These are phyloP conservation scores for Rhorus exstirpatorius DNA, from an alignment of 2,888 invertebrate genomes.

Conservation along the genomic window DNA sequence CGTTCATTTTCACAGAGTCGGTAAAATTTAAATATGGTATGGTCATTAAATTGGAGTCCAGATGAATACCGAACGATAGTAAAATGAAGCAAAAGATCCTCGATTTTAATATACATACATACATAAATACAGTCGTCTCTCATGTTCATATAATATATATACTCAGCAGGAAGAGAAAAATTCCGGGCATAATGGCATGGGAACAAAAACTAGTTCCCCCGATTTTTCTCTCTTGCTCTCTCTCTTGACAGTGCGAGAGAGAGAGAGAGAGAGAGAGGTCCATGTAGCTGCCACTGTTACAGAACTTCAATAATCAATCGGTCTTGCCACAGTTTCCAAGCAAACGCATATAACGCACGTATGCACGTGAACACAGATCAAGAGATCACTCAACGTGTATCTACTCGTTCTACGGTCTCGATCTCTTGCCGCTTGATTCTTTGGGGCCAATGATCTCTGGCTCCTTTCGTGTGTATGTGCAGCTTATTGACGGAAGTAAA, in stretches of 20 bases:
- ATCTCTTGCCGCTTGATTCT: constrained; percentile 38
- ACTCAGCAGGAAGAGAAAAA: constrained; percentile 1
- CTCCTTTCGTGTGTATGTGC: constrained; percentile 7
- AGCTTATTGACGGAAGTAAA: constrained; percentile 67
- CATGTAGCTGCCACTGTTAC: constrained; percentile 49
- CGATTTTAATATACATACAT: too few relatives aligned
- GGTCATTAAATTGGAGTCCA: too few relatives aligned
- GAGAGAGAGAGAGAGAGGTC: constrained; percentile 28
- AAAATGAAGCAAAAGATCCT: too few relatives aligned
- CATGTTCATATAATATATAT: too few relatives aligned
- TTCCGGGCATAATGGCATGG: constrained; percentile 58
- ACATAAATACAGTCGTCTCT: too few relatives aligned
- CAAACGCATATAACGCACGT: constrained; percentile 8
- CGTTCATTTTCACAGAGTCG: too few relatives aligned
- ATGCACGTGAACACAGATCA: neutral
- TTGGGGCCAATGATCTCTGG: constrained; percentile 39
- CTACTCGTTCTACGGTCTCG: constrained; percentile 11
- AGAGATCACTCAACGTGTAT: constrained; percentile 7
- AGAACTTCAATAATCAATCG: constrained; percentile 58
- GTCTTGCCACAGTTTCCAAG: constrained; percentile 49
- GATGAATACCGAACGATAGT: too few relatives aligned
- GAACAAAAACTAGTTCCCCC: constrained; percentile 63
- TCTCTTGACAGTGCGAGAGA: too few relatives aligned
- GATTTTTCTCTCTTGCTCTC: constrained; percentile 2
- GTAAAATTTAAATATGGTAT: too few relatives aligned